Evolutionary conservation across 2,888 invertebrate species (phyloP), one percentile per base, ranked within the genome.

Genomic region (Rhabditoides inermis): DNA sequence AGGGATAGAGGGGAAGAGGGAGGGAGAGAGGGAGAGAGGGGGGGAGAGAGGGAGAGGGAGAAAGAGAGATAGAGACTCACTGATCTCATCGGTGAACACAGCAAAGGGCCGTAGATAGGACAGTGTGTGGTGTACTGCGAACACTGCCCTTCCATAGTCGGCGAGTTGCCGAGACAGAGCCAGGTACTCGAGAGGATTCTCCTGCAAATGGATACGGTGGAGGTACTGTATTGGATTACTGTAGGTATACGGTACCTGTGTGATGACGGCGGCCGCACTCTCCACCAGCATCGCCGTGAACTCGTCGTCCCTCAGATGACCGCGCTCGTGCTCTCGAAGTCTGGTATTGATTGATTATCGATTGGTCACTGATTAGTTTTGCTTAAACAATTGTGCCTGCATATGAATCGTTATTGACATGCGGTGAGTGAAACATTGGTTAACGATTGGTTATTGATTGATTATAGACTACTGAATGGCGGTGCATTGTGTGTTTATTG

Each of bases 91-190:
- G 18, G 58, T 51, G 3, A 58, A 51, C 1, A 60, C 46, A 18
- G 60, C 58, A 46, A 61, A 59, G 23, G 66, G 63, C 22, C 58
- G 51, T 18, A 63, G 53, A 50, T 64, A 65, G 20, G 46, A 50
- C 26, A 59, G 45, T n/a, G 39, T 30, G 35, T 61, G 47, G 44
- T 68, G 64, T 28, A 51, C 48, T n/a, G 57, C 55, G 20, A 58
- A 55, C 6, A 69, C 49, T 2, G 53, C 51, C n/a, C 55, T 53
- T 5, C 68, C 69, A 46, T 65, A 71, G 15, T 56, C 58, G 49
- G 61, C 60, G 23, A 71, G 40, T 4, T 58, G 54, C 5, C 51
- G 18, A 7, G 58, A 48, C 39, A 71, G 45, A 2, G 41, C 45
- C 25, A 57, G 28, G 48, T 65, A 68, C 49, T 71, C 69, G 23